Conservation (phyloP, 1,140 invertebrate species). For the Drosophila sproati region DNA sequence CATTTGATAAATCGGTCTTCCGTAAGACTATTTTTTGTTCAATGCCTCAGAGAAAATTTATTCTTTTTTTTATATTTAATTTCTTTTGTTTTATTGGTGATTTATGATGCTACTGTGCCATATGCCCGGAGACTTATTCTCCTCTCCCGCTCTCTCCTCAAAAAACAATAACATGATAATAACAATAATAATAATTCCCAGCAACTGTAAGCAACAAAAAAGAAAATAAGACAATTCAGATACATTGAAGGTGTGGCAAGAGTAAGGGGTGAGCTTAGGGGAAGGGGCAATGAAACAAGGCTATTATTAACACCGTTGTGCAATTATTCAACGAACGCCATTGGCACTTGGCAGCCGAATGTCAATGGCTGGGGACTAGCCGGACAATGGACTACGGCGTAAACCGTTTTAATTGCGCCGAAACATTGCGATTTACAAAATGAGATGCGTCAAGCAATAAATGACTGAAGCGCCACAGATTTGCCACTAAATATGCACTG, state of each 20-base stretch:
- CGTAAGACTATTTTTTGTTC: no score
- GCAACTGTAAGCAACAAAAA: conserved; percentile 42
- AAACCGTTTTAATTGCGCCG: conserved; percentile 43
- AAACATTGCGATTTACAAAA: conserved; percentile 35
- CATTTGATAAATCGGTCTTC: no score
- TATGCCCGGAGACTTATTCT: no score
- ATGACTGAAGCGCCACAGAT: conserved; percentile 37
- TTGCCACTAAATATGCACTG: conserved; percentile 44
- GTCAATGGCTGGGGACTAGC: conserved; percentile 41
- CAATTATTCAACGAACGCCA: conserved; percentile 52
- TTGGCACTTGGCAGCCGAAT: conserved; percentile 42
- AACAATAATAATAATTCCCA: conserved; percentile 27
- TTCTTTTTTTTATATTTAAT: no score
- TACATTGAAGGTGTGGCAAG: not conserved
- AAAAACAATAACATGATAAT: conserved; percentile 17
- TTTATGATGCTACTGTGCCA: no score
- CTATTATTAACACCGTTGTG: conserved; percentile 57
- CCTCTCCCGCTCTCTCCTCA: no score
- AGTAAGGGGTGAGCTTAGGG: no score
- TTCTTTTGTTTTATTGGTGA: no score
- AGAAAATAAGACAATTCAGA: not conserved
- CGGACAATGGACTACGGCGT: not conserved
- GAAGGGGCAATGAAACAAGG: conserved; percentile 22
- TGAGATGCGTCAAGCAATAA: conserved; percentile 19
- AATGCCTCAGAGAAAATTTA: no score